Evolutionary conservation across 2,797 vertebrate species (phyloP), one percentile per base, ranked within the genome.

Genomic region (Columba guinea): DNA sequence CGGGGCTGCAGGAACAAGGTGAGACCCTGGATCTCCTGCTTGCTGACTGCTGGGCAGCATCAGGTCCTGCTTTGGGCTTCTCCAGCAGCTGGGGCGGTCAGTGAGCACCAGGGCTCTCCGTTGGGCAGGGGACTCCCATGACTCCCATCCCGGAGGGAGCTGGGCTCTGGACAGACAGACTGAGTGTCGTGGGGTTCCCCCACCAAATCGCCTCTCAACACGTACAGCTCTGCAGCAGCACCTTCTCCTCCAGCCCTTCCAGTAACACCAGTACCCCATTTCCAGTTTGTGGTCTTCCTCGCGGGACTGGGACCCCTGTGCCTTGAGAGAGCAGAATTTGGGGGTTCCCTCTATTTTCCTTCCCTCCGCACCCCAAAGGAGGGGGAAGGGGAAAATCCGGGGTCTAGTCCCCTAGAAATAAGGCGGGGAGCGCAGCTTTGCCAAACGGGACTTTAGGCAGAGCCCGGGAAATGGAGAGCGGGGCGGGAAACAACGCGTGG

Each of bases 21-120:
- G 10, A 19, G n/a, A 62, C 3, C n/a, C 35, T 3, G 2, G 19
- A 52, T 48, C 62, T 68, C 23, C 32, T 26, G 13, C 21, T 9
- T 34, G 3, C 32, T 44, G 39, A 26, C 28, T 14, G 28, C 32
- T 10, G 32, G 13, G 5, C 49, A 27, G 1, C 5, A 2, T 32
- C 2, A 1, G 15, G 24, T 56, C n/a, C 17, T 0, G 4, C 7
- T 58, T 44, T 44, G 41, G 41, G 41, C 41, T 44, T 44, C 41
- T 44, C n/a, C 19, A 58, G 41, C 2, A 1, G 16, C 59, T 0
- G 0, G 1, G 1, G 51, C 35, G 37, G 11, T 74, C 2, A 0
- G 4, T 35, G 37, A 13, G 17, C 35, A 4, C 59, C 18, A 59
- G 24, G 58, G 5, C 26, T 28, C n/a, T 51, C 10, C 19, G 8